Base-by-base conservation (phyloP, 2,797 vertebrate genomes). In the Aphelocoma californica region DNA sequence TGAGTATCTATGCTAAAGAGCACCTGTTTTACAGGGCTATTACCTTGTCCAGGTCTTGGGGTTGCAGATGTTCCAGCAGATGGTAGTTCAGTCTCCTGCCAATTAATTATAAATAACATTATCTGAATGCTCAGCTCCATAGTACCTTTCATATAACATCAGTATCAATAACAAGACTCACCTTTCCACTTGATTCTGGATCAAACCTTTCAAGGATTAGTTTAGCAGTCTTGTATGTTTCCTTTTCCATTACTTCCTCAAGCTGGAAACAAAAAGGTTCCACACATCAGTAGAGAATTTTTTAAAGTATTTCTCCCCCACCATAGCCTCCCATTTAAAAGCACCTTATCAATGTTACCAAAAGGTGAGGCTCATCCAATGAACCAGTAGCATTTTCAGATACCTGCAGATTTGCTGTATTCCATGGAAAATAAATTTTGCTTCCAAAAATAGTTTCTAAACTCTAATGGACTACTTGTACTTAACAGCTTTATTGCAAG, bases 231-330 rank as follows among this genome's bases (percentile, higher is more conserved):
- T 99, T 99, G 95, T 99, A 99, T 0, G 99, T 99, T 98, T 99
- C 99, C 14, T 99, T 99, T 98, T 99, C 99, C 99, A 99, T 99
- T 60, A 99, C 99, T 96, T 99, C 99, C 97, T 99, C 99, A 97
- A 99, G 99, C 99, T 99, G 79, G 62, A 92, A 98, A 96, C 65
- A 95, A 48, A 94, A 94, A 95, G 69, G 62, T 96, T 96, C 74
- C 92, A 95, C 54, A 92, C 54, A 75, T 96, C 90, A 95, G 40
- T 2, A 92, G 10, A 65, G 26, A 56, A 85, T 60, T 93, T 57
- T 91, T 88, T 66, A 4, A 62, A 94, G 44, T 40, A 83, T 62
- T 57, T 58, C 3, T 21, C 36, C 18, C 48, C 12, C 20, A 62
- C 14, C 15, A 38, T 0, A 18, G 21, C n/a, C 20, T 92, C 89